Base-by-base conservation (phyloP, 2,797 vertebrate genomes). In the Molossus molossus region DNA sequence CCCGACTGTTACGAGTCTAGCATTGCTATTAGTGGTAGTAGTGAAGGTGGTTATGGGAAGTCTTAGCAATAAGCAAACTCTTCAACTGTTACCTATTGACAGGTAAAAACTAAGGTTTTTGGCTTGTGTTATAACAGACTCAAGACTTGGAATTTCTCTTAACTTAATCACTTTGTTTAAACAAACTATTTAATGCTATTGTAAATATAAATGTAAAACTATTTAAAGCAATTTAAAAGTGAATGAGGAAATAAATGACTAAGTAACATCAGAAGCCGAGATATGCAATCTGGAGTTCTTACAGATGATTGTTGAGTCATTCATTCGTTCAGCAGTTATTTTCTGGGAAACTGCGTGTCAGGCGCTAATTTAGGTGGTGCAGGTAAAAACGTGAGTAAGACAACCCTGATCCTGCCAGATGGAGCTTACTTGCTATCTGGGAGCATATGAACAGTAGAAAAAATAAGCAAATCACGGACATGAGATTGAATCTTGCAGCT, bases 121-220 rank as follows among this genome's bases (percentile, higher is more conserved):
- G 64, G 13, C 17, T 83, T 84, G 60, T 80, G 45, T 85, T 69
- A 80, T 23, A 81, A 17, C 1, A 73, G 33, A 87, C 9, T 37
- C 17, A 60, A 50, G 72, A 73, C 29, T 27, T 91, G 12, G 12
- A 12, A 18, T 73, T 77, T 83, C 10, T 58, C 55, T 91, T 81
- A 90, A 57, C 4, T 57, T 72, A 53, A 67, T 84, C 10, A 69
- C 8, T 33, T 9, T 93, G 20, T 60, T 95, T 87, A 83, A 80
- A 69, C 17, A 37, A 69, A 17, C 48, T 45, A 70, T 48, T 81
- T 70, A 77, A 87, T 57, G 3, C 13, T 87, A 18, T 58, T 89
- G 29, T 5, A 2, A 45, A 69, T 75, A 45, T 53, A 64, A 77
- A 73, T 23, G 33, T 64, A 72, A 57, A 87, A 62, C 53, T 27